These are phyloP conservation scores for Acropora tenuis DNA, from an alignment of 64 coral and sea anemone species.

Conservation along the genomic window DNA sequence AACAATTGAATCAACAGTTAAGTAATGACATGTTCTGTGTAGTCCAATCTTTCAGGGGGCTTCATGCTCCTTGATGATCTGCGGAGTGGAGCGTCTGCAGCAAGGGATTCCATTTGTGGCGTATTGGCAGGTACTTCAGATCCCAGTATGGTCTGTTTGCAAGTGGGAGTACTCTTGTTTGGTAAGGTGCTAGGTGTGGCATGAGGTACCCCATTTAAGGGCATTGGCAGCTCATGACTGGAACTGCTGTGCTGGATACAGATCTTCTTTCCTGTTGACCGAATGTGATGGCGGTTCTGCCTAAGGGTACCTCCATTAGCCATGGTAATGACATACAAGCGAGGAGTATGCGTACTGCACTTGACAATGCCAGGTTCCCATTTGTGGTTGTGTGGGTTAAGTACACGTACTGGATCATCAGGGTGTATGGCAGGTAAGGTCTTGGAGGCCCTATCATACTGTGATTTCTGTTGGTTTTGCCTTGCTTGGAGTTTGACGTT, in stretches of 20 bases:
- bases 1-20: too few relatives aligned
- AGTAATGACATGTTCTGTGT: not conserved
- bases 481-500: constrained; percentile 48
- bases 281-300: not conserved
- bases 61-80: not conserved
- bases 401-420: constrained; percentile 20
- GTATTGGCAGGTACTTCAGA: not conserved
- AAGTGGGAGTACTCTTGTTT: not conserved
- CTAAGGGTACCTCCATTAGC: not conserved
- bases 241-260: not conserved
- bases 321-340: constrained; percentile 27
- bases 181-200: not conserved
- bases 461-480: constrained; percentile 42
- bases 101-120: not conserved
- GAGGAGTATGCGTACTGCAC: constrained; percentile 15
- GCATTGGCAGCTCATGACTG: not conserved
- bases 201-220: not conserved
- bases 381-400: constrained; percentile 36
- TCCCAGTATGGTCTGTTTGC: not conserved
- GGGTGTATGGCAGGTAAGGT: constrained; percentile 27
- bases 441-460: constrained; percentile 48
- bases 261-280: not conserved
- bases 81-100: not conserved
- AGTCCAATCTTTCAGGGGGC: not conserved
- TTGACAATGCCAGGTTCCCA: constrained; percentile 62